Evolutionary conservation across 2,888 invertebrate genomes (phyloP).

Genomic region (Chymomyza procnemis): DNA sequence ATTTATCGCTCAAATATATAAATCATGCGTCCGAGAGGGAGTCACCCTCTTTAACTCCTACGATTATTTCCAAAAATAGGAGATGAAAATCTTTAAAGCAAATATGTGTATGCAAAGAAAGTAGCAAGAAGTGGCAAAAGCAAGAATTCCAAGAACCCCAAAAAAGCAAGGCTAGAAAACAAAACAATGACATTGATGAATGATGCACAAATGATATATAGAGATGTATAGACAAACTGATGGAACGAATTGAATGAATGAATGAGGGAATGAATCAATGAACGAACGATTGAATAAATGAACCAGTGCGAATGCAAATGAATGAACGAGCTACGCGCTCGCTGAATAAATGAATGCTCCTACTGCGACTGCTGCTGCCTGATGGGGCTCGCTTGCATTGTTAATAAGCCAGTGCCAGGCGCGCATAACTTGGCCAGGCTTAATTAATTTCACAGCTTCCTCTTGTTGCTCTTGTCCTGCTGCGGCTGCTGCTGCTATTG

Average conservation of each 20-base stretch:
- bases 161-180: constrained; percentile 4
- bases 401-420: constrained; percentile 47
- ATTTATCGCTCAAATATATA: too few relatives aligned
- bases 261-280: constrained; percentile 9
- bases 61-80: constrained; percentile 9
- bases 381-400: constrained; percentile 48
- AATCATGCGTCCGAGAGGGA: too few relatives aligned
- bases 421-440: constrained; percentile 29
- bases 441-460: constrained; percentile 57
- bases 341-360: neutral
- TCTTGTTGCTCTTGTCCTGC: neutral
- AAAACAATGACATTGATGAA: constrained; percentile 70
- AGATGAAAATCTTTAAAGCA: constrained; percentile 20
- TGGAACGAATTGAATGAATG: constrained; percentile 44
- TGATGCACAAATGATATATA: constrained; percentile 65
- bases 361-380: neutral
- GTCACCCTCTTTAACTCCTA: too few relatives aligned
- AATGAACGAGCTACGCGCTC: constrained; percentile 33
- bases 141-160: neutral
- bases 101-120: constrained; percentile 30
- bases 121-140: neutral
- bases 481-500: too few relatives aligned
- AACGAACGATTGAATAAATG: neutral
- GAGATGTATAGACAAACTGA: constrained; percentile 38
- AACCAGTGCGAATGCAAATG: too few relatives aligned